Evolutionary conservation across 2,113 vertebrate genomes (phyloP).

Genomic region (Python bivittatus): DNA sequence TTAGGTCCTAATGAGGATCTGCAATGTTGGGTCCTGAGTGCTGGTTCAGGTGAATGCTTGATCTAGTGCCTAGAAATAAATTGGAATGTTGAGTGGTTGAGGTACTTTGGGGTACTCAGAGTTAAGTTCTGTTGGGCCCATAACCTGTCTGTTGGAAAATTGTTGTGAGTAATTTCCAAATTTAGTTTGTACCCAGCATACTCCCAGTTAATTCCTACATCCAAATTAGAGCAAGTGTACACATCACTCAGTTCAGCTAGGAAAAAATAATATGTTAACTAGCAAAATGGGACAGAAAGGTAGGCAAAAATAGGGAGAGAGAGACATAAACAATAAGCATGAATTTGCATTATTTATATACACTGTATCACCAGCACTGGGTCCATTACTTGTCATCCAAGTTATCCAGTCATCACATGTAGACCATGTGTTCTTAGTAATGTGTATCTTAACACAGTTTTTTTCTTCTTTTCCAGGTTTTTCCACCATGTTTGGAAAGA

Average conservation of each 20-base stretch:
- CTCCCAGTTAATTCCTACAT: not conserved
- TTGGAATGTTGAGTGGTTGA: not conserved
- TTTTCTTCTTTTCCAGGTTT: constrained; percentile 70
- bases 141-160: not conserved
- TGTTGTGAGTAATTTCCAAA: not conserved
- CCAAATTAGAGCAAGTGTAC: not conserved
- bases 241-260: not conserved
- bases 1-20: not conserved
- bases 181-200: not conserved
- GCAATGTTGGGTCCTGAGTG: not conserved
- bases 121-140: not conserved
- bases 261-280: not conserved
- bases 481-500: constrained; percentile 98
- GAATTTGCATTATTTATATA: not conserved
- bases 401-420: not conserved
- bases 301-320: not conserved
- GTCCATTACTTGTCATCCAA: not conserved
- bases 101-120: not conserved
- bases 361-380: not conserved
- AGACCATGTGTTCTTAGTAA: not conserved
- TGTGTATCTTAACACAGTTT: not conserved
- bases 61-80: not conserved
- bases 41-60: not conserved
- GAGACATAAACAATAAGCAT: not conserved
- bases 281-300: not conserved